phyloP scores from a whole-genome alignment of 1,140 invertebrate species.

The Harlomillsia oculata region DNA sequence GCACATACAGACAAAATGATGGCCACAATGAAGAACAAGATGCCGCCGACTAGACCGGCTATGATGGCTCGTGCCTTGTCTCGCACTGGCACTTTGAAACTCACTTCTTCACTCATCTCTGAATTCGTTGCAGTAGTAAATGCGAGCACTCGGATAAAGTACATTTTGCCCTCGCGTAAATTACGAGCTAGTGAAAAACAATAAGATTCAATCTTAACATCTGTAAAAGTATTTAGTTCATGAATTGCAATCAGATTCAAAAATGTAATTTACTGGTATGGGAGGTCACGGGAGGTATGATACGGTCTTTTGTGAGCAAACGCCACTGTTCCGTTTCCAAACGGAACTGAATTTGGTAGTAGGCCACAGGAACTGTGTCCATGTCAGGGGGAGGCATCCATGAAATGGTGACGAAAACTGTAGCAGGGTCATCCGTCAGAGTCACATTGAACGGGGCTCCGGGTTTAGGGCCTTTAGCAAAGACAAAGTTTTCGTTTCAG shows the following conservation, averaged over 20 bases:
- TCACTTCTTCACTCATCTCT: constrained; percentile 55
- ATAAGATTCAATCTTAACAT: constrained; percentile 1
- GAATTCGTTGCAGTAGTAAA: constrained; percentile 49
- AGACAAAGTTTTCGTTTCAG: background rate
- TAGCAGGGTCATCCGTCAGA: constrained; percentile 16
- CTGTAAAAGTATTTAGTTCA: background rate
- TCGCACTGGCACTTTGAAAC: constrained; percentile 73
- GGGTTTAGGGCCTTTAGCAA: constrained; percentile 67
- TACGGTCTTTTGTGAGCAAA: constrained; percentile 72
- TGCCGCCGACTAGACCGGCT: constrained; percentile 83
- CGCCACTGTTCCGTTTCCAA: constrained; percentile 55
- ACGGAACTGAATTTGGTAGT: constrained; percentile 84
- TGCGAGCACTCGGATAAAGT: constrained; percentile 73
- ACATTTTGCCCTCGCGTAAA: constrained; percentile 73
- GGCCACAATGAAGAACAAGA: constrained; percentile 91
- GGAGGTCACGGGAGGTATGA: constrained; percentile 74
- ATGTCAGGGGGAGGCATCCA: constrained; percentile 31
- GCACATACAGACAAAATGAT: constrained; percentile 91
- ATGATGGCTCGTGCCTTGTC: constrained; percentile 88
- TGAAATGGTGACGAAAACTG: constrained; percentile 47
- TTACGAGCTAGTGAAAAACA: constrained; percentile 64
- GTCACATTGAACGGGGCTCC: constrained; percentile 76
- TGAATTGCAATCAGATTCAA: background rate
- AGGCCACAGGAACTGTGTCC: constrained; percentile 54
- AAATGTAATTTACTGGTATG: constrained; percentile 60